Percentiles rank a stretch among this genome's conserved stretches.
phyloP scores from a whole-genome alignment of 2,113 vertebrate species.

The Xyliphius kryptos region DNA sequence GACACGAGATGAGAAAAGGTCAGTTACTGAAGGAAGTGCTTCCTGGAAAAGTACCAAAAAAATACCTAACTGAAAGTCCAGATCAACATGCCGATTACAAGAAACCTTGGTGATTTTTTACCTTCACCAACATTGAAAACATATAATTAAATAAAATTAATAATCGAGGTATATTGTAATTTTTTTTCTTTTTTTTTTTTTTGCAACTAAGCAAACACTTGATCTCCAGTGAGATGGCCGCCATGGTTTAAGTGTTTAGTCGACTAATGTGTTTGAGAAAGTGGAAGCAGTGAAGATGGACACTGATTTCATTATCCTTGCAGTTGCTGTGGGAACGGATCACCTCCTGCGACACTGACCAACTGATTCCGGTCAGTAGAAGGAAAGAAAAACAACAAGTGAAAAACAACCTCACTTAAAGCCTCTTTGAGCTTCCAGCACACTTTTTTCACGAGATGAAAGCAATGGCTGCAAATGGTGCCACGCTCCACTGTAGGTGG shows the following conservation, averaged over 20 bases:
- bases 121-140: neutral
- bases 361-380: conserved; percentile 11
- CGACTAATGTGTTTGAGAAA: conserved; percentile 23
- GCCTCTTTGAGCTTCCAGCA: too few species aligned
- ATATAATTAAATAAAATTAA: neutral
- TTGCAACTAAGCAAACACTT: conserved; percentile 21
- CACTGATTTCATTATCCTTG: conserved; percentile 23
- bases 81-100: too few species aligned
- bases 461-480: too few species aligned
- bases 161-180: neutral
- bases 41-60: too few species aligned
- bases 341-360: conserved; percentile 6
- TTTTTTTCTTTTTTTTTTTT: neutral
- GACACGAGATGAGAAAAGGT: too few species aligned
- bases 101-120: neutral
- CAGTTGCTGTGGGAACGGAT: conserved; percentile 23
- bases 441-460: too few species aligned
- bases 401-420: neutral
- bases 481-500: too few species aligned
- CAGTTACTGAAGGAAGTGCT: too few species aligned
- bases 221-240: conserved; percentile 9
- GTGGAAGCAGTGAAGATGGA: conserved; percentile 11
- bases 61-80: too few species aligned
- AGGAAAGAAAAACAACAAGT: neutral
- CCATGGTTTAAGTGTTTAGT: conserved; percentile 23